Evolutionary conservation across 2,888 invertebrate species (phyloP).

Genomic region (Apamea anceps): DNA sequence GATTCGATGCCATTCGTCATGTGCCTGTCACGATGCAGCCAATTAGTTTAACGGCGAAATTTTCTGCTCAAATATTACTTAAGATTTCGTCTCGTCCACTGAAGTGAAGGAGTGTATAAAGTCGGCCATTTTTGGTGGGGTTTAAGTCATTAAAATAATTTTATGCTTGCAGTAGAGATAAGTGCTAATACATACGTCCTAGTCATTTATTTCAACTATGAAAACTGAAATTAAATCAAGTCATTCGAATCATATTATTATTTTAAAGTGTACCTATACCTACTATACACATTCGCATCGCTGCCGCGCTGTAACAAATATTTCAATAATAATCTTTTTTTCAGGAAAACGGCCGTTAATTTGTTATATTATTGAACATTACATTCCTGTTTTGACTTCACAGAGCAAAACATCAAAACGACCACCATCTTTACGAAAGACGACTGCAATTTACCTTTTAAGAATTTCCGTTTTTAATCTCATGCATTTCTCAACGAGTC

Average conservation of each 20-base stretch:
- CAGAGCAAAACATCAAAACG: slow-evolving; percentile 24
- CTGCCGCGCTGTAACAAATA: neutral
- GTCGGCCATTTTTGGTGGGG: neutral
- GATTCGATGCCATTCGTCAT: slow-evolving; percentile 53
- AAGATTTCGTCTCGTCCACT: too few relatives aligned
- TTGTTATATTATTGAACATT: neutral
- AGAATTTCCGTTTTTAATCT: slow-evolving; percentile 48
- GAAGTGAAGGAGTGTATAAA: slow-evolving; percentile 9
- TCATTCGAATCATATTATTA: neutral
- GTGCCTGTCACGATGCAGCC: slow-evolving; percentile 50
- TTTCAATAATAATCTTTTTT: neutral
- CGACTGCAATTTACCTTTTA: slow-evolving; percentile 28
- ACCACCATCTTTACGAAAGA: slow-evolving; percentile 14
- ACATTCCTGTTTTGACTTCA: slow-evolving; percentile 16
- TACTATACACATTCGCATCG: neutral
- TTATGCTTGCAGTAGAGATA: neutral
- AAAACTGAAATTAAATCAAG: neutral
- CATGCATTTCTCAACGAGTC: slow-evolving; percentile 36
- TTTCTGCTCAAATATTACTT: slow-evolving; percentile 31
- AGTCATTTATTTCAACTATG: neutral
- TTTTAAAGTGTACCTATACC: neutral
- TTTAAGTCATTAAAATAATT: neutral
- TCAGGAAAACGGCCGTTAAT: neutral
- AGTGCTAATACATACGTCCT: neutral
- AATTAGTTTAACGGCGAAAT: slow-evolving; percentile 54